phyloP scores from a whole-genome alignment of 2,113 vertebrate genomes.

The Podocnemis expansa region DNA sequence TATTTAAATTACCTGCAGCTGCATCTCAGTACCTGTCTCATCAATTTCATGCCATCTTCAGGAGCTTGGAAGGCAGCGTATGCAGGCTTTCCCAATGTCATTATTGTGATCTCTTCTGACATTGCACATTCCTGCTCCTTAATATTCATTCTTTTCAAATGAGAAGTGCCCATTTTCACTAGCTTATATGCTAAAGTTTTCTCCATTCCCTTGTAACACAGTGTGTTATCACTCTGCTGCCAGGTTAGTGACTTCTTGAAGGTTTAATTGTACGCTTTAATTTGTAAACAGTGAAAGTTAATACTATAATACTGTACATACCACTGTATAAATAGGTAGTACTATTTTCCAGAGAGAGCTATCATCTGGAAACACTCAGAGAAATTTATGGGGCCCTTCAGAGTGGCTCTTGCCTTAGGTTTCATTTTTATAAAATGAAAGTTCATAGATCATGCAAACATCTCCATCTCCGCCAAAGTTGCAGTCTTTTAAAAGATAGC shows the following conservation, averaged over 20 bases:
- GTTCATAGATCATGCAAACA: accelerated
- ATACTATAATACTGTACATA: background rate
- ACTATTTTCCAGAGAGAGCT: background rate
- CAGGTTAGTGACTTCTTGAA: background rate
- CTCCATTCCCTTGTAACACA: background rate
- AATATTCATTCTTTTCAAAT: background rate
- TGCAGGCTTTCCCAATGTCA: background rate
- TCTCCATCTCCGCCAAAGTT: background rate
- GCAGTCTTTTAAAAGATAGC: background rate
- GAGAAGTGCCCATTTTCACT: background rate
- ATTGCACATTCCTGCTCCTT: background rate
- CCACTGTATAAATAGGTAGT: background rate
- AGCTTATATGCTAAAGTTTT: background rate
- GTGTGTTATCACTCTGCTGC: background rate
- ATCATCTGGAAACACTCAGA: background rate
- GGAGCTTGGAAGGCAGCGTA: background rate
- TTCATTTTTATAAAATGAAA: background rate
- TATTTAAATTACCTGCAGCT: background rate
- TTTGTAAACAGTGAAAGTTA: background rate
- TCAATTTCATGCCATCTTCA: background rate
- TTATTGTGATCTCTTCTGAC: background rate
- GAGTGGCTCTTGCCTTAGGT: background rate
- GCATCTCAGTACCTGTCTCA: background rate
- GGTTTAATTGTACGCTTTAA: background rate
- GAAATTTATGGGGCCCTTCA: background rate